phyloP scores from a whole-genome alignment of 2,113 vertebrate species.

The Oryzias celebensis region DNA sequence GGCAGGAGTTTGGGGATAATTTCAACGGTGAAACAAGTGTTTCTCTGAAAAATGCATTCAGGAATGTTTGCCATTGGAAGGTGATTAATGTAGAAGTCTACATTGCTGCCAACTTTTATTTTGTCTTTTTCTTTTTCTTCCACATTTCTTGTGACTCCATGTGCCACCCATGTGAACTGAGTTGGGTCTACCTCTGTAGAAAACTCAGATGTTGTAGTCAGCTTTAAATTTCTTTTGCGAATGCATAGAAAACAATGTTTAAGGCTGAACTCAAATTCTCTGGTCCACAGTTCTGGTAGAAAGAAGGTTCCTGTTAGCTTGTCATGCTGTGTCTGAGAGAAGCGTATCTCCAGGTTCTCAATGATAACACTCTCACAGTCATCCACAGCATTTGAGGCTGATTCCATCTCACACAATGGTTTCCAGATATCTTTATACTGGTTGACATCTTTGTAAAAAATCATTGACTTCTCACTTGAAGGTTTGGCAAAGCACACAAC shows the following conservation, averaged over 20 bases:
- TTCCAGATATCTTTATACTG: slow-evolving; percentile 85
- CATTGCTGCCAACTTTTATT: slow-evolving; percentile 6
- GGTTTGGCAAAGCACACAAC: slow-evolving; percentile 77
- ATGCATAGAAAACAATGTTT: slow-evolving; percentile 84
- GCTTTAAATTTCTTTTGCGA: slow-evolving; percentile 74
- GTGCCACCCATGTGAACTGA: slow-evolving; percentile 88
- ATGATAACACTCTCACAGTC: slow-evolving; percentile 81
- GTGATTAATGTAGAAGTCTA: slow-evolving; percentile 78
- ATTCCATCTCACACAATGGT: slow-evolving; percentile 84
- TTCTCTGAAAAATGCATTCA: slow-evolving; percentile 53
- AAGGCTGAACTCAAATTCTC: slow-evolving; percentile 76
- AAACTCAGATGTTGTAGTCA: neutral
- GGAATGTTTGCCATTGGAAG: slow-evolving; percentile 78
- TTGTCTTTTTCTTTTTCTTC: neutral
- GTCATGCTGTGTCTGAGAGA: slow-evolving; percentile 31
- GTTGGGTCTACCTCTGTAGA: slow-evolving; percentile 65
- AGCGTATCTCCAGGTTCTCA: slow-evolving; percentile 74
- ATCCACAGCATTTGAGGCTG: slow-evolving; percentile 67
- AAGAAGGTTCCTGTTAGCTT: slow-evolving; percentile 74
- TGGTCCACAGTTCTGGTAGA: slow-evolving; percentile 53
- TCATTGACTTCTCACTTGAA: slow-evolving; percentile 28
- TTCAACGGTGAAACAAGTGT: slow-evolving; percentile 81
- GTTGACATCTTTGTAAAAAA: neutral
- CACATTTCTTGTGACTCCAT: slow-evolving; percentile 70
- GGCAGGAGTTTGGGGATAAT: slow-evolving; percentile 85